A percentile compares a stretch with the other conserved stretches of the same genome.
These are phyloP conservation scores for Entomyzon cyanotis DNA, from an alignment of 2,113 vertebrate genomes.

Conservation along the genomic window DNA sequence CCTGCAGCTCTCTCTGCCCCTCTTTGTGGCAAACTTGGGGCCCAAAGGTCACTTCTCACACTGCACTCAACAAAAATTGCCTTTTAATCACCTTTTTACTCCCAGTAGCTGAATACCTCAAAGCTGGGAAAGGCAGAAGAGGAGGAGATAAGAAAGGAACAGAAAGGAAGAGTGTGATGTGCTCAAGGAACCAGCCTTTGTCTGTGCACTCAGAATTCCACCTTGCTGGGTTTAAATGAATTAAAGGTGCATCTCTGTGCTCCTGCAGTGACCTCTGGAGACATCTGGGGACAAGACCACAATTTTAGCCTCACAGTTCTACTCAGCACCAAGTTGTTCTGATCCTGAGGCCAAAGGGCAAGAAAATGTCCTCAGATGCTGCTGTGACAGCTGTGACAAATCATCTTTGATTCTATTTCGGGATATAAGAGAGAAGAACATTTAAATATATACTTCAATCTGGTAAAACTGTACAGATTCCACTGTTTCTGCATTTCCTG, in stretches of 20 bases:
- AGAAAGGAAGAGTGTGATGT: not conserved
- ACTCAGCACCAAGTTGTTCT: not conserved
- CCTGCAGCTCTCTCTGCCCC: not conserved
- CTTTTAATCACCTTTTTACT: not conserved
- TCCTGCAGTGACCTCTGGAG: not conserved
- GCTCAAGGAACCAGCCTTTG: not conserved
- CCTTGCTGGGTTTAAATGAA: not conserved
- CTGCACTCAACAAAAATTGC: not conserved
- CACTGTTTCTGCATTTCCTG: constrained; percentile 4
- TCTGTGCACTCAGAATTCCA: not conserved
- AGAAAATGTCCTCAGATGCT: not conserved
- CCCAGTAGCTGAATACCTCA: not conserved
- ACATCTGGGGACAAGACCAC: not conserved
- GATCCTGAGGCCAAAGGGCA: not conserved
- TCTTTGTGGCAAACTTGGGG: not conserved
- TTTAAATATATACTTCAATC: not conserved
- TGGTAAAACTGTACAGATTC: not conserved
- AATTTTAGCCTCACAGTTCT: not conserved
- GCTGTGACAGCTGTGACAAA: not conserved
- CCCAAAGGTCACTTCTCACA: not conserved
- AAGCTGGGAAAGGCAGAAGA: not conserved
- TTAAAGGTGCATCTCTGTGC: not conserved
- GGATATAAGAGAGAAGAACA: not conserved
- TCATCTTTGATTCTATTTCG: not conserved
- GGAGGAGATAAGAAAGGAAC: not conserved